A percentile compares a stretch with the other conserved stretches of the same genome.
Conservation (phyloP, 2,797 vertebrate genomes). For the Sarcoramphus papa region DNA sequence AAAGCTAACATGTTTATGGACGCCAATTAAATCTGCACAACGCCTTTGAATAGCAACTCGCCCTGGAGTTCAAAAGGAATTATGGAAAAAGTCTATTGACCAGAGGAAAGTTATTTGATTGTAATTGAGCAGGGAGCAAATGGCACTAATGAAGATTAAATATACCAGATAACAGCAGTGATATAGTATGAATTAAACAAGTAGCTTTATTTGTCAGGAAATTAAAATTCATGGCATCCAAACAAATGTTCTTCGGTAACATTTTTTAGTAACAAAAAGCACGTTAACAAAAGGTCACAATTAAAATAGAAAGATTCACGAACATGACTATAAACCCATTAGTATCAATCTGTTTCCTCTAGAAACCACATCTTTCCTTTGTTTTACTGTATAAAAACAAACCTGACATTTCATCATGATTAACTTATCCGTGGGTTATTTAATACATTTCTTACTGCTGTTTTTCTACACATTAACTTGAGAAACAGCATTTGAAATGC, state of each 20-base stretch:
- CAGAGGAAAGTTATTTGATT: background rate
- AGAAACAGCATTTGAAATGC: background rate
- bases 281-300: background rate
- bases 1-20: background rate
- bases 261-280: background rate
- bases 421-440: background rate
- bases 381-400: slow-evolving; percentile 11
- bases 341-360: background rate
- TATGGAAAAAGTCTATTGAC: background rate
- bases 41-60: background rate
- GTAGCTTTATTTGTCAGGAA: background rate
- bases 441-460: background rate
- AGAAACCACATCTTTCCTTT: slow-evolving; percentile 18
- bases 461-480: background rate
- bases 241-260: background rate
- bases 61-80: background rate
- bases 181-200: background rate
- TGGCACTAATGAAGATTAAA: background rate
- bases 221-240: background rate
- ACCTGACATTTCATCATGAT: slow-evolving; percentile 12
- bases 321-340: background rate
- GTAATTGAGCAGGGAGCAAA: background rate
- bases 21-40: background rate
- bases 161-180: background rate
- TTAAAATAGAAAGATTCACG: background rate